phyloP scores from a whole-genome alignment of 2,797 vertebrate species.

The Chromobotia macracanthus region DNA sequence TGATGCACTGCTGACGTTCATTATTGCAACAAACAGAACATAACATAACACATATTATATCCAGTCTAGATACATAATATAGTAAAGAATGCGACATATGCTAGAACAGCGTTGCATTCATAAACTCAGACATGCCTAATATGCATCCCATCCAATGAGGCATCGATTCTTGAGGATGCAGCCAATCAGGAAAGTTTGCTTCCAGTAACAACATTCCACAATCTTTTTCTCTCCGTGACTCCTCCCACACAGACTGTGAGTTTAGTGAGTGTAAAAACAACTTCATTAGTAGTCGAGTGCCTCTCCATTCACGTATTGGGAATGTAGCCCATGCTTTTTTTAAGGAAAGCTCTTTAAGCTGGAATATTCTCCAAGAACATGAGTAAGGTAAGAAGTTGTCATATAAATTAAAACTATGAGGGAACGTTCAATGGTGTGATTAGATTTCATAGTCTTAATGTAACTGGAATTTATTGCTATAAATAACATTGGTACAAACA shows the following conservation, averaged over 20 bases:
- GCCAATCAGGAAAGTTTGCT: constrained; percentile 65
- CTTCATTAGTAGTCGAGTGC: constrained; percentile 59
- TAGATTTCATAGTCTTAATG: neutral
- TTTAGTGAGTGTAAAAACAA: constrained; percentile 71
- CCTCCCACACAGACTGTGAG: constrained; percentile 62
- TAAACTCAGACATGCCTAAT: constrained; percentile 21
- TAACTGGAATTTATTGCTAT: neutral
- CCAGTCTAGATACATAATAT: no score
- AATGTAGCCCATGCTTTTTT: constrained; percentile 63
- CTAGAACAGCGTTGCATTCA: constrained; percentile 15
- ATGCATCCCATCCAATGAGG: constrained; percentile 66
- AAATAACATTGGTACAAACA: neutral
- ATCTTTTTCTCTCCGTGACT: constrained; percentile 55
- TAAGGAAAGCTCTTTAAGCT: constrained; percentile 44
- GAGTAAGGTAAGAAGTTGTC: constrained; percentile 73
- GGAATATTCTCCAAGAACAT: constrained; percentile 60
- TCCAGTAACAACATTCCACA: constrained; percentile 65
- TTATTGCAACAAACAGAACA: no score
- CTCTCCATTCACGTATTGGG: constrained; percentile 60
- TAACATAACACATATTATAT: no score
- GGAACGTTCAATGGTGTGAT: neutral
- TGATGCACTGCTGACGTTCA: no score
- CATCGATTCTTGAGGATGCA: constrained; percentile 51
- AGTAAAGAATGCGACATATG: neutral
- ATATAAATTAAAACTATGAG: neutral